Base-by-base conservation (phyloP, 2,888 invertebrate genomes). In the Ditylenchus weischeri region DNA sequence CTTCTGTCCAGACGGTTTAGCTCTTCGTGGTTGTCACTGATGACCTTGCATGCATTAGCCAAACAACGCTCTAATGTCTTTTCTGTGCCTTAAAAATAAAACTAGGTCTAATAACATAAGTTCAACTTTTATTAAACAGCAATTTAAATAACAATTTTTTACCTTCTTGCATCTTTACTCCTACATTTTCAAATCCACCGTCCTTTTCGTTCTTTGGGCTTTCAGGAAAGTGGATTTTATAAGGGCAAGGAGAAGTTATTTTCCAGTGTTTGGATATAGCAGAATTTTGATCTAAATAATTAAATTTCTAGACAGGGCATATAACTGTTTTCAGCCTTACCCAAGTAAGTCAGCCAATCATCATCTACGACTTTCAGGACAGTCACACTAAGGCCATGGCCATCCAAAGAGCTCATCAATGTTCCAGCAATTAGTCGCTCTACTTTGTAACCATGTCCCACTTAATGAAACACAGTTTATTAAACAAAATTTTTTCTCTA, bases 331-430 rank as follows among this genome's bases (percentile, higher is more conserved):
- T n/a, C n/a, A 59, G 11, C 1, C 43, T 15, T 6, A 83, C 67
- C 75, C 67, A 70, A 72, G 69, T 58, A 80, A 64, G 63, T 58
- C 0, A 73, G 71, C 73, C 73, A 66, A 18, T 58, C 50, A 6
- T 58, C 29, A 48, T 82, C 79, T 70, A 78, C 76, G 0, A 85
- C 76, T 48, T 77, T 78, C 43, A 87, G 76, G 21, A 92, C 75
- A 18, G 90, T 89, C 36, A 92, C 86, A 73, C 90, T 89, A 75
- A 91, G 86, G 10, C 91, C 91, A 64, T 88, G 88, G 87, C 90
- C 90, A 78, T 91, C 89, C 58, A 91, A 83, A 0, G 91, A 90
- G 0, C 91, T 90, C 80, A 86, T 84, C 69, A 83, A 84, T 6
- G 83, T 74, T 13, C 85, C 85, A 72, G 79, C 78, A 72, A 83